Evolutionary conservation across 2,797 vertebrate genomes (phyloP).

Genomic region (Jordanella pulchra): DNA sequence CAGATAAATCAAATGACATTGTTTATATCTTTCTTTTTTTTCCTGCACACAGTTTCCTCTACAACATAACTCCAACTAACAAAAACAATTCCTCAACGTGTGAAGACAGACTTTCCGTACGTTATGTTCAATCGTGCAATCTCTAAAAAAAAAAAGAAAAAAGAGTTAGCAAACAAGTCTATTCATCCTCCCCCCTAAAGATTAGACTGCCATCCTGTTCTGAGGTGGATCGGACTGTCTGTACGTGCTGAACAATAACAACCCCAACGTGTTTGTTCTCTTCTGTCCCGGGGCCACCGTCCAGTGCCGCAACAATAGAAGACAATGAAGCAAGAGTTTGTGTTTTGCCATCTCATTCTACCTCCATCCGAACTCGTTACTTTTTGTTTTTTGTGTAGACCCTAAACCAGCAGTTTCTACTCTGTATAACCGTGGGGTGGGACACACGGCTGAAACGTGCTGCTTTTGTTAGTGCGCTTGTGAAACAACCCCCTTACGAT

Average conservation of each 20-base stretch:
- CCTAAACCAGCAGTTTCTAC: constrained; percentile 1
- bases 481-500: constrained; percentile 38
- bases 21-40: background rate
- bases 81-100: background rate
- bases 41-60: background rate
- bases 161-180: background rate
- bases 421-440: background rate
- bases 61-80: background rate
- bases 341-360: constrained; percentile 45
- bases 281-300: constrained; percentile 66
- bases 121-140: background rate
- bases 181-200: background rate
- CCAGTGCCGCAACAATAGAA: constrained; percentile 70
- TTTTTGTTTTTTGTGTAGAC: constrained; percentile 7
- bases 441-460: constrained; percentile 37
- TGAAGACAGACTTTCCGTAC: background rate
- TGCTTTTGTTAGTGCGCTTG: constrained; percentile 71
- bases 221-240: constrained; percentile 9
- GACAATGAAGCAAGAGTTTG: constrained; percentile 73
- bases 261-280: constrained; percentile 44
- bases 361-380: background rate
- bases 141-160: background rate
- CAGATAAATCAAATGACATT: constrained; percentile 29
- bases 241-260: constrained; percentile 37
- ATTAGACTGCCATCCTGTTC: background rate